Conservation (phyloP, 2,113 vertebrate genomes). For the Tenebrosternarchus preto region DNA sequence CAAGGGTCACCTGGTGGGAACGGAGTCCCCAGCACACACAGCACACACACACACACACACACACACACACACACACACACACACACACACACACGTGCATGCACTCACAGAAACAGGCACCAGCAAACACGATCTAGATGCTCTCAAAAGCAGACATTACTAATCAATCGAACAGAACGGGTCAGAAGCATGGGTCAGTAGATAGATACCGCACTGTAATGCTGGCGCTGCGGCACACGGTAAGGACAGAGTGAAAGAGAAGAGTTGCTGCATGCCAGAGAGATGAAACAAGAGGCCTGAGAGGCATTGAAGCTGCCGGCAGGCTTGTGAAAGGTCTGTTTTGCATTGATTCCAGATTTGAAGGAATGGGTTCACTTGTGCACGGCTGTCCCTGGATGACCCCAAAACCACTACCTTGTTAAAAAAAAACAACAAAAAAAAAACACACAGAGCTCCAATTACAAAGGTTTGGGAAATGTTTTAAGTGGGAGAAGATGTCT, state of each 20-base stretch:
- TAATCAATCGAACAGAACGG: background rate
- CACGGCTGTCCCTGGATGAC: constrained; percentile 15
- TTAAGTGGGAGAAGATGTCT: constrained; percentile 16
- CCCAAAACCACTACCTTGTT: constrained; percentile 37
- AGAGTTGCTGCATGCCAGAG: background rate
- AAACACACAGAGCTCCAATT: background rate
- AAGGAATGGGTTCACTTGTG: constrained; percentile 13
- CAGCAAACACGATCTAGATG: too few species aligned
- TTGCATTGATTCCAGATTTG: constrained; percentile 19
- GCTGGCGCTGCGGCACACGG: background rate
- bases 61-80: background rate
- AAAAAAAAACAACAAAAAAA: too few species aligned
- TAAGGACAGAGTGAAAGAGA: constrained; percentile 3
- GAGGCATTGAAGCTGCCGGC: constrained; percentile 2
- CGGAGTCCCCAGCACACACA: constrained; percentile 43
- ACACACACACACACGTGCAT: too few species aligned
- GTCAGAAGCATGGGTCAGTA: background rate
- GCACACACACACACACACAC: background rate
- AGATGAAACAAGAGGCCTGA: constrained; percentile 21
- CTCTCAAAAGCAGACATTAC: background rate
- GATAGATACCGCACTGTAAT: background rate
- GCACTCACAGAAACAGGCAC: too few species aligned
- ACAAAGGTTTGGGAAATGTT: constrained; percentile 3
- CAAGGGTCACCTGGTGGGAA: background rate
- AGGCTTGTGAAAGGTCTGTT: constrained; percentile 21